Conservation (phyloP, 2,113 vertebrate species). For the Cephalopterus ornatus region DNA sequence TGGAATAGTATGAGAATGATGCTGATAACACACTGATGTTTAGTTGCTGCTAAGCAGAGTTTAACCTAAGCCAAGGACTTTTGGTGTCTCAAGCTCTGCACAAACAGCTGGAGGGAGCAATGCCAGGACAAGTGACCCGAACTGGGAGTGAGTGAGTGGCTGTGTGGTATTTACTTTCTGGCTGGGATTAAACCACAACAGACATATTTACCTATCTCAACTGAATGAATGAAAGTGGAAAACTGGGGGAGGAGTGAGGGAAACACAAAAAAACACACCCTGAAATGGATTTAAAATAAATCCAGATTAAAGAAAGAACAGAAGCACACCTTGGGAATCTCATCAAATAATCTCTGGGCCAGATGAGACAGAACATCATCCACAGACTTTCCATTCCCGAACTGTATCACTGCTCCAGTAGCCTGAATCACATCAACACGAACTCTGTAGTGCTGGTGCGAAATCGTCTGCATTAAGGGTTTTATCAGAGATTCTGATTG, state of each 20-base stretch:
- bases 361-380: constrained; percentile 92
- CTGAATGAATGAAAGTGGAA: background rate
- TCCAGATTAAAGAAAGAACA: too few relatives aligned
- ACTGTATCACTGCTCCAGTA: constrained; percentile 85
- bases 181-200: background rate
- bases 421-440: constrained; percentile 86
- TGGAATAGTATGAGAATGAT: background rate
- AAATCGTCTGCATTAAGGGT: constrained; percentile 89
- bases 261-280: rapidly evolving
- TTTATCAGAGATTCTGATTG: constrained; percentile 89
- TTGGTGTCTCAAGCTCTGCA: background rate
- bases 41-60: background rate
- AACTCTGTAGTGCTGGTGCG: constrained; percentile 92
- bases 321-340: constrained; percentile 85
- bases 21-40: background rate
- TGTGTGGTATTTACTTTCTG: background rate
- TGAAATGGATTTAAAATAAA: background rate
- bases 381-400: constrained; percentile 83
- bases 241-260: background rate
- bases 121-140: background rate
- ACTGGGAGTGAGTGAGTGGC: background rate
- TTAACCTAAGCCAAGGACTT: background rate
- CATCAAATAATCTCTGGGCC: constrained; percentile 92
- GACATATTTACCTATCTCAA: background rate
- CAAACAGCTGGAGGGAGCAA: background rate